phyloP scores from a whole-genome alignment of 2,888 invertebrate genomes.

The Ophion costatus region DNA sequence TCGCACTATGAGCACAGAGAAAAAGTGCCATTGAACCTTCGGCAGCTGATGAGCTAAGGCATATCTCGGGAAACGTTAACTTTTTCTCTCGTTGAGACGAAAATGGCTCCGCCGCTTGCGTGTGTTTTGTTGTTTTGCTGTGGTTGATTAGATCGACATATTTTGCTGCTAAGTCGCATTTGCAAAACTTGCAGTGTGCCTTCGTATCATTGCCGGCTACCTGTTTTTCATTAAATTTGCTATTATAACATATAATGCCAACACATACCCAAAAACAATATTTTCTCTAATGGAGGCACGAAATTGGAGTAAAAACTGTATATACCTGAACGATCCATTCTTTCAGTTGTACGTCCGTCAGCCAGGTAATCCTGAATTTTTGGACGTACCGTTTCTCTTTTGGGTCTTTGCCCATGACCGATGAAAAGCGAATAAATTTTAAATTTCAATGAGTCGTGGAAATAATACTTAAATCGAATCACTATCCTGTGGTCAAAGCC shows the following conservation, averaged over 20 bases:
- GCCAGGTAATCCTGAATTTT: too few relatives aligned
- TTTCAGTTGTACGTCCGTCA: too few relatives aligned
- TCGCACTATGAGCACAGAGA: slow-evolving; percentile 51
- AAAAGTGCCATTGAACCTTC: slow-evolving; percentile 59
- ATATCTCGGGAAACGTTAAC: too few relatives aligned
- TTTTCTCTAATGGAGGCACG: too few relatives aligned
- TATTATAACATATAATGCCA: neutral
- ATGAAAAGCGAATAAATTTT: neutral
- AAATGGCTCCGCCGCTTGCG: too few relatives aligned
- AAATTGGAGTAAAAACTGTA: too few relatives aligned
- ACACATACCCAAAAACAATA: too few relatives aligned
- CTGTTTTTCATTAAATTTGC: slow-evolving; percentile 31
- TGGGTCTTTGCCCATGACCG: slow-evolving; percentile 17
- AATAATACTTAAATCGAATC: too few relatives aligned
- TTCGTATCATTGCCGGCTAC: slow-evolving; percentile 36
- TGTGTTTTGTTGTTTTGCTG: slow-evolving; percentile 45
- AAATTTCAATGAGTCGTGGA: neutral
- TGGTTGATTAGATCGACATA: slow-evolving; percentile 55
- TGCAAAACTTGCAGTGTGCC: slow-evolving; percentile 51
- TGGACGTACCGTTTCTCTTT: slow-evolving; percentile 4
- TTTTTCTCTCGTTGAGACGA: too few relatives aligned
- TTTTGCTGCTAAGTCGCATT: slow-evolving; percentile 47
- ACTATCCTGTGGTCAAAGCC: too few relatives aligned
- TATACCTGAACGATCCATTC: too few relatives aligned
- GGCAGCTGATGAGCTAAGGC: slow-evolving; percentile 25